Base-by-base conservation (phyloP, 2,888 invertebrate species). In the Pristionchus fissidentatus region DNA sequence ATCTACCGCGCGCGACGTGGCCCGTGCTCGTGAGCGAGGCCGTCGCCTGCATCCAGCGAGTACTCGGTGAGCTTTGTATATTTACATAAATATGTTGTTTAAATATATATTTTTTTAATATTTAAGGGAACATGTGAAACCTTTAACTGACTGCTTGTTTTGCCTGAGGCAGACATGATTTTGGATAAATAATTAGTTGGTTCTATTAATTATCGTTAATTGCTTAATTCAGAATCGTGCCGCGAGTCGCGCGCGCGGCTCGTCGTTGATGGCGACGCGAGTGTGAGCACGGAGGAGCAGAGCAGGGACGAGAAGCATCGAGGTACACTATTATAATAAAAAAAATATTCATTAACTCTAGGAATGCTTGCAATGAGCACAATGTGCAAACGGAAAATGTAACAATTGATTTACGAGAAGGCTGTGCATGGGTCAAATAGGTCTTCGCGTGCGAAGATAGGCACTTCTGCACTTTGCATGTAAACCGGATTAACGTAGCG, bases 151-250 rank as follows among this genome's bases (percentile, higher is more conserved):
- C n/a, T n/a, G n/a, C n/a, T n/a, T n/a, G n/a, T 49, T 13, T 49
- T 49, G 49, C 49, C 10, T 13, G 49, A 49, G 8, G 10, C 49
- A 19, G 19, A 49, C n/a, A n/a, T n/a, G n/a, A n/a, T n/a, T n/a
- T n/a, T 1, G n/a, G 55, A 55, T 19, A 55, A 55, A 22, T 22
- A 55, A 55, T 55, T 8, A 55, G n/a, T n/a, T n/a, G n/a, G n/a
- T 55, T n/a, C 2, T 57, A 57, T n/a, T 57, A 26, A 32, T 62
- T 32, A 19, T 32, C 29, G 10, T 0, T 66, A 3, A 1, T 66
- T 66, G 62, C n/a, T n/a, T n/a, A n/a, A n/a, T n/a, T n/a, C 38
- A 66, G 66, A 38, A n/a, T 13, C 38, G 41, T 66, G 66, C 38
- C 35, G 66, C 13, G 66, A 66, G 38, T 38, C 38, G 15, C 66